Evolutionary conservation across 2,888 invertebrate species (phyloP), one percentile per base, ranked within the genome.

Genomic region (Megalurothrips usitatus): DNA sequence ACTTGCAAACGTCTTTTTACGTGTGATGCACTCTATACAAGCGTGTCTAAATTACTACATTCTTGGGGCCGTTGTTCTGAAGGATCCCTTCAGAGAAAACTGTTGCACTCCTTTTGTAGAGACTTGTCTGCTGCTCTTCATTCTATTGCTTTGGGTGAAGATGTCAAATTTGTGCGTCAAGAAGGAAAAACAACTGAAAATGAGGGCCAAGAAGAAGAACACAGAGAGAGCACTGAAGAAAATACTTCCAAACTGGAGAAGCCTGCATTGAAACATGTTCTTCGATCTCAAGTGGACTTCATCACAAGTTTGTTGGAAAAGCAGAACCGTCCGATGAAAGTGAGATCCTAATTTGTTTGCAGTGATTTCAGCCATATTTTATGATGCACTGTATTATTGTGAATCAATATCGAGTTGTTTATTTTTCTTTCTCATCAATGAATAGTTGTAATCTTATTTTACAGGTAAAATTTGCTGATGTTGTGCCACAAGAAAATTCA

Each of bases 51-150:
- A 14, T 80, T 92, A 58, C 84, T 91, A 58, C 89, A 89, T n/a
- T 90, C 90, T 84, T 91, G 91, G 91, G 88, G 88, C 83, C 88
- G 89, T 85, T 89, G 23, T 79, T 79, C 52, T 49, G 28, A 47
- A 49, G 79, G n/a, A 19, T 79, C 58, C 49, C 23, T 48, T 79
- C 48, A 58, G 34, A 48, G 52, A 28, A 79, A 79, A 49, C 12
- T 26, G 4, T 75, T 75, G 68, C 68, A 75, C 23, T 23, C 26
- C 26, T 75, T 75, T 26, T 75, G 68, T 12, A 23, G 10, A 12
- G 68, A 75, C 23, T 26, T 75, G 12, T 26, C 68, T 11, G 68
- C 10, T 26, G 68, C 68, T 26, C 68, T 75, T 1, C 9, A 9
- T 23, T 23, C 11, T 10, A 75, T 58, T 17, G 58, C 58, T 58